Evolutionary conservation across 2,797 vertebrate species (phyloP), one percentile per base, ranked within the genome.

Genomic region (Ptychadena robeensis): DNA sequence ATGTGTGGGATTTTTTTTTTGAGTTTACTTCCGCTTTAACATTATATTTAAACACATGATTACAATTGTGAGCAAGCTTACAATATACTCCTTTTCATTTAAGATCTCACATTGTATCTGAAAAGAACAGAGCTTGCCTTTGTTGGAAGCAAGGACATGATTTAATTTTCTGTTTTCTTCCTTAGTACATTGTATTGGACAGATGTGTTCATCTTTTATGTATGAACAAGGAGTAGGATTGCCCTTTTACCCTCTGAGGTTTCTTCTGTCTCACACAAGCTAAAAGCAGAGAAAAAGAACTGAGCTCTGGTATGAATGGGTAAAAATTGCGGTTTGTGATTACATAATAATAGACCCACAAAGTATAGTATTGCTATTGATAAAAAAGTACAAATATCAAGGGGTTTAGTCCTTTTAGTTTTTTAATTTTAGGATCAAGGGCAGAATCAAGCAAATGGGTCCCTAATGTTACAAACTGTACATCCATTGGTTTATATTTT

Each of bases 181-280:
- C 59, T 44, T 34, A 48, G 73, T 66, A 28, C 10, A 57, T 61
- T 59, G 40, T 68, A 30, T 68, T 61, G 67, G 27, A n/a, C 32
- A 57, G 2, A 38, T 25, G 35, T 73, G 44, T 32, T 79, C 8
- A 83, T 83, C 15, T 79, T 73, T 73, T 79, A 79, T 83, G 76
- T 68, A 79, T 83, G 76, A 79, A 59, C 67, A 77, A 79, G 61
- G 78, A 37, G 59, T 73, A 73, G 72, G 7, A 79, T 64, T 79
- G 69, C 27, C 69, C 69, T 73, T 30, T 61, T 66, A 40, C 59
- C 64, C 69, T 73, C 30, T 73, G 69, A 67, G 69, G 69, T 73
- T 73, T 83, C 10, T 31, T 30, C 40, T 83, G 69, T 73, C 75
- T 73, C 12, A 12, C 25, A 57, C 48, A 53, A 72, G 34, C 59